These are phyloP conservation scores for Pristionchus maxplancki DNA, from an alignment of 2,888 invertebrate genomes.

Conservation along the genomic window DNA sequence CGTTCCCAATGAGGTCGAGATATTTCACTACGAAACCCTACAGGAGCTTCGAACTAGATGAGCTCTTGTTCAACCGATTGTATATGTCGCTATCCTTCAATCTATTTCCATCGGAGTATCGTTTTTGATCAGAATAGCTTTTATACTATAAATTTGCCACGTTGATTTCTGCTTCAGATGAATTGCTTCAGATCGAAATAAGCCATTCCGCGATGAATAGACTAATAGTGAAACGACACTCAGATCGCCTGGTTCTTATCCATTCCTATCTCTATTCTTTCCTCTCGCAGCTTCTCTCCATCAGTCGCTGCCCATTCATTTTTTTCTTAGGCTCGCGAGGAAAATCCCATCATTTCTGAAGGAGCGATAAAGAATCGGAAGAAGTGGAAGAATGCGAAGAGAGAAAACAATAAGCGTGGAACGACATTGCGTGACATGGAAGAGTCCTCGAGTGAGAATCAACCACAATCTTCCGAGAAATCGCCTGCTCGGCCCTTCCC, in stretches of 20 bases:
- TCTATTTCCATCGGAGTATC: no score
- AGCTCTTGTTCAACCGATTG: no score
- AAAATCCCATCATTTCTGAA: conserved; percentile 36
- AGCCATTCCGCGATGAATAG: no score
- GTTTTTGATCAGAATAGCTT: no score
- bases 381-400: conserved; percentile 1
- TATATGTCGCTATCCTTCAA: no score
- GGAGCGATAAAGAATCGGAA: background rate
- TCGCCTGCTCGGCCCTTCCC: background rate
- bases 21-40: background rate
- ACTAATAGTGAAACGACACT: no score
- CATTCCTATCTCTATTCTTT: background rate
- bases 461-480: background rate
- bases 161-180: no score
- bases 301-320: background rate
- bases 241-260: background rate
- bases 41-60: background rate
- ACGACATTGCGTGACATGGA: conserved; percentile 5
- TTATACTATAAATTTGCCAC: no score
- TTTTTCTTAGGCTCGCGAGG: conserved; percentile 11
- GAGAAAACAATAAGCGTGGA: conserved; percentile 12
- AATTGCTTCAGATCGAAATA: no score
- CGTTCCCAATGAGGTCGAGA: background rate
- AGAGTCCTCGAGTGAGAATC: background rate
- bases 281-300: background rate